Percentiles rank a stretch among this genome's conserved stretches.
Conservation (phyloP, 2,113 vertebrate species). For the Erinaceus europaeus region DNA sequence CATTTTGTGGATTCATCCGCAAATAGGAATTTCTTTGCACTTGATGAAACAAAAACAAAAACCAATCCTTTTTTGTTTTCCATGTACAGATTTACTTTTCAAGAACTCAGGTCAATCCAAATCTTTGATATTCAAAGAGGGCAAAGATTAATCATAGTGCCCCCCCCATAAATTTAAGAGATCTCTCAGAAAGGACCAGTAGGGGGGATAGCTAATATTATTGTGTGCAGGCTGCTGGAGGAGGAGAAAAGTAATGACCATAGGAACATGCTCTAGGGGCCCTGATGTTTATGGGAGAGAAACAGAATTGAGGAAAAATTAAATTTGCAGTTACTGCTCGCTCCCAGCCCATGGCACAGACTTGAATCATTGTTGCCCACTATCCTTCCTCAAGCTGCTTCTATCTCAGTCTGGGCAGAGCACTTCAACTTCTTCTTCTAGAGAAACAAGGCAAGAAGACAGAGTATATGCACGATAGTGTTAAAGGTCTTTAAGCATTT, state of each 20-base stretch:
- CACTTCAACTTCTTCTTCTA: neutral
- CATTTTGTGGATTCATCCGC: neutral
- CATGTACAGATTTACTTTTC: neutral
- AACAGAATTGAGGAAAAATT: neutral
- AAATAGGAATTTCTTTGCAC: constrained; percentile 23
- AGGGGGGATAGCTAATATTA: neutral
- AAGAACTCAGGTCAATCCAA: neutral
- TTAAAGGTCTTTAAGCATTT: constrained; percentile 14
- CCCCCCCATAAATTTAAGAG: neutral
- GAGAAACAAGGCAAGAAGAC: neutral
- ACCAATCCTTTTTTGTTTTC: constrained; percentile 11
- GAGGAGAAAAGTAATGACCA: neutral
- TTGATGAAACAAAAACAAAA: constrained; percentile 41
- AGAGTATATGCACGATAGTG: neutral
- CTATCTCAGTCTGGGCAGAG: neutral
- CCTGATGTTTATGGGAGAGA: neutral
- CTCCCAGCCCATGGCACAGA: neutral
- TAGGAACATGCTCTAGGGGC: neutral
- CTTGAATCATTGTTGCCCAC: no score
- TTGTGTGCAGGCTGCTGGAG: neutral
- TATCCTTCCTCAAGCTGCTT: no score
- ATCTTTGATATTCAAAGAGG: neutral
- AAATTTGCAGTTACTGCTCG: neutral
- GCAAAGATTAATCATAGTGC: neutral
- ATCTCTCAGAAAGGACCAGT: neutral